Conservation (phyloP, 1,140 invertebrate genomes). For the Centruroides vittatus region DNA sequence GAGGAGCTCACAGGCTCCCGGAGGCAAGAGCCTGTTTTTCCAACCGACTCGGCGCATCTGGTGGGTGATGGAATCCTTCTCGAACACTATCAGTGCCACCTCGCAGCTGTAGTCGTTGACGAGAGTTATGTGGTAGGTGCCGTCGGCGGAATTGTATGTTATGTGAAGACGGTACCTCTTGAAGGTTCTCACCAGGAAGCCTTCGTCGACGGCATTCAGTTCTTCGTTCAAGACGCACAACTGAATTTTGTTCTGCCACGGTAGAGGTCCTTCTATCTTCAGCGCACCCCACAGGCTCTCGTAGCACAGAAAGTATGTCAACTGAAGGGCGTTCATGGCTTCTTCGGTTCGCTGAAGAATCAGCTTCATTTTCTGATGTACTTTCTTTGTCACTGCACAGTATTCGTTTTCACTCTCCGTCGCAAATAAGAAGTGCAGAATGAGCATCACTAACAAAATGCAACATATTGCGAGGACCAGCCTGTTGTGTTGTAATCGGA, state of each 20-base stretch:
- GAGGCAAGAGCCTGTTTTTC: conserved; percentile 39
- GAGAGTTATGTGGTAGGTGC: conserved; percentile 25
- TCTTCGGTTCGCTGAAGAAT: neutral
- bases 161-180: conserved; percentile 25
- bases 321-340: conserved; percentile 22
- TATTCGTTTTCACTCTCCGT: no score
- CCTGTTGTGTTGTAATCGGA: no score
- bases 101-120: conserved; percentile 16
- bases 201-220: conserved; percentile 29
- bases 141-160: conserved; percentile 30
- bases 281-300: conserved; percentile 39
- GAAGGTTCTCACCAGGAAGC: conserved; percentile 28
- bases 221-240: conserved; percentile 34
- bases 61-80: conserved; percentile 25
- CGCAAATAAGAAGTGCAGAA: no score
- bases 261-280: conserved; percentile 25
- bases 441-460: no score
- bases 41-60: conserved; percentile 39
- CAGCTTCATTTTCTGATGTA: conserved; percentile 1
- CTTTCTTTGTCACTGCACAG: no score
- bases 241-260: conserved; percentile 32
- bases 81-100: conserved; percentile 28
- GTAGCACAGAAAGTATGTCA: conserved; percentile 37
- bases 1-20: conserved; percentile 36
- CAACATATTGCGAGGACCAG: no score